A percentile compares a stretch with the other conserved stretches of the same genome.
These are phyloP conservation scores for Corythoichthys intestinalis DNA, from an alignment of 2,113 vertebrate species.

Conservation along the genomic window DNA sequence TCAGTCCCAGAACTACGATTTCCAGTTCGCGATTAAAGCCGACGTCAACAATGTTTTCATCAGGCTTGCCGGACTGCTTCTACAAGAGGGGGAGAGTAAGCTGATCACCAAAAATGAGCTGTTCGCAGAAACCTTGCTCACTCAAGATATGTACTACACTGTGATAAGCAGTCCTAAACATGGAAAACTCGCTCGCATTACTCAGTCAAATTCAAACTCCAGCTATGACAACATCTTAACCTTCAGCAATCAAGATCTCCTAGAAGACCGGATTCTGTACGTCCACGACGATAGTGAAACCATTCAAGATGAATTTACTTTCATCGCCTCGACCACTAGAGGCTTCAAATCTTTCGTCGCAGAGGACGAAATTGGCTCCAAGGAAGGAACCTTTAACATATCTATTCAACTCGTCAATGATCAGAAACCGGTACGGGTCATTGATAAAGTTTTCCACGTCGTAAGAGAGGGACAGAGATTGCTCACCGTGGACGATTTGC, in stretches of 20 bases:
- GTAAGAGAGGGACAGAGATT: slow-evolving; percentile 78
- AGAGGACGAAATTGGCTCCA: slow-evolving; percentile 56
- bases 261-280: slow-evolving; percentile 77
- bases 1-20: slow-evolving; percentile 75
- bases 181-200: slow-evolving; percentile 77
- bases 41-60: slow-evolving; percentile 74
- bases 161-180: slow-evolving; percentile 75
- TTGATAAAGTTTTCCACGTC: slow-evolving; percentile 81
- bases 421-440: slow-evolving; percentile 79
- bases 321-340: slow-evolving; percentile 68
- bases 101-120: slow-evolving; percentile 79
- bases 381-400: slow-evolving; percentile 76
- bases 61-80: slow-evolving; percentile 76
- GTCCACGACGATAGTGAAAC: slow-evolving; percentile 87
- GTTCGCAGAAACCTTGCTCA: slow-evolving; percentile 78
- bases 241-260: slow-evolving; percentile 81
- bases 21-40: slow-evolving; percentile 80
- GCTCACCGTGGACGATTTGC: slow-evolving; percentile 79
- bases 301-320: slow-evolving; percentile 73
- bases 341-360: slow-evolving; percentile 43
- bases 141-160: slow-evolving; percentile 77
- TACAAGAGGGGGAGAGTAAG: slow-evolving; percentile 84
- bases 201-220: slow-evolving; percentile 71
- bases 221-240: slow-evolving; percentile 70
- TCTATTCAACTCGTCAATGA: slow-evolving; percentile 84